These are phyloP conservation scores for Crotalus horridus DNA, from an alignment of 2,113 vertebrate genomes.

Conservation along the genomic window DNA sequence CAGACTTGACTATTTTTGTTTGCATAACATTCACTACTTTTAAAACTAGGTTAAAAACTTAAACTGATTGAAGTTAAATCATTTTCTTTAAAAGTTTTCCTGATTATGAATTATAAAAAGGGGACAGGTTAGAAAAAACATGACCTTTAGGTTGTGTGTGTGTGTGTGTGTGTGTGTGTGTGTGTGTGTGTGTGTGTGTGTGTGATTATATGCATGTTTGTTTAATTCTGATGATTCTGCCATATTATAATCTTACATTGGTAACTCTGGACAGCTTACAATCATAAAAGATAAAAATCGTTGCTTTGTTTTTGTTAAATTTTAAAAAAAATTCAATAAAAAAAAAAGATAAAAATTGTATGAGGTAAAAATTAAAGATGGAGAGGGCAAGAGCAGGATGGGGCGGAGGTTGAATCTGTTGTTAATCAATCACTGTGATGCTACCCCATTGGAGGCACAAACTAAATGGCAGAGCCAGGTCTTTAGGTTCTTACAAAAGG, in stretches of 20 bases:
- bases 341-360: too few relatives aligned
- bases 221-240: not conserved
- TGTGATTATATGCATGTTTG: not conserved
- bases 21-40: not conserved
- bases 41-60: not conserved
- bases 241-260: not conserved
- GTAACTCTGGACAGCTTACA: not conserved
- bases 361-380: not conserved
- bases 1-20: not conserved
- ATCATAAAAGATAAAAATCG: not conserved
- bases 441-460: not conserved
- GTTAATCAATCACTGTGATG: not conserved
- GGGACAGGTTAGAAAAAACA: not conserved
- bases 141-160: not conserved
- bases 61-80: not conserved
- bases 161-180: not conserved
- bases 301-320: too few relatives aligned
- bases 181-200: not conserved
- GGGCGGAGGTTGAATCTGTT: not conserved
- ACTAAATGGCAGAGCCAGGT: not conserved
- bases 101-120: not conserved
- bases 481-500: not conserved
- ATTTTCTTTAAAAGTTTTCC: not conserved
- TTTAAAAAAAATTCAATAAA: too few relatives aligned
- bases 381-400: not conserved